Evolutionary conservation across 1,140 invertebrate species (phyloP), one percentile per base, ranked within the genome.

Genomic region (Hypsibius dujardini): DNA sequence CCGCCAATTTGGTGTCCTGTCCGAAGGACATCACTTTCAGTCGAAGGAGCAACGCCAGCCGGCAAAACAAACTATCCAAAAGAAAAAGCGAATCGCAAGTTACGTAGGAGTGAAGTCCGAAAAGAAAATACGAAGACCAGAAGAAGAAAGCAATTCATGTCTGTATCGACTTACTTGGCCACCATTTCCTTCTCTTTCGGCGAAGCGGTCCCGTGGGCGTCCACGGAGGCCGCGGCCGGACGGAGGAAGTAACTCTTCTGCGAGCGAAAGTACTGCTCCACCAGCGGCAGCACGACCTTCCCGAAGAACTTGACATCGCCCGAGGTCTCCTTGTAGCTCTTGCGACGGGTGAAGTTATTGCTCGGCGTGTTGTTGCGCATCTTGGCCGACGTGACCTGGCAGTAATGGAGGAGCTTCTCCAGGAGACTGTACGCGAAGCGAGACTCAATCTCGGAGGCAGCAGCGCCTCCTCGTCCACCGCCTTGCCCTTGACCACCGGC

Each of bases 181-280:
- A 98, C 93, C 95, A 98, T 98, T 84, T 99, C 95, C 77, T 99
- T 99, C 79, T 99, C 96, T 78, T 95, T 97, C 56, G 97, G 82
- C 69, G 94, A 97, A 1, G 95, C 95, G 1, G 91, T 91, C 0
- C 93, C 92, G 0, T 92, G 85, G 72, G 90, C 90, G 74, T 89
- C 92, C 1, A 72, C 72, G 28, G 46, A n/a, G 28, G 73, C 70
- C 76, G 76, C 59, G 75, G 75, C 14, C 75, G 75, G 14, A 76
- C 75, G 62, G 75, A 96, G 92, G 79, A 99, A 99, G 78, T 99
- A 99, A 76, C 90, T 91, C 56, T 90, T 85, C 79, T 99, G 92
- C 0, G 95, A 95, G 60, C 89, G 93, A 81, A 99, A 99, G 76
- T 99, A 98, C 78, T 97, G 97, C 81, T 98, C 94, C 85, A 99